These are phyloP conservation scores for Mercenaria mercenaria DNA, from an alignment of 1,140 invertebrate species.

Conservation along the genomic window DNA sequence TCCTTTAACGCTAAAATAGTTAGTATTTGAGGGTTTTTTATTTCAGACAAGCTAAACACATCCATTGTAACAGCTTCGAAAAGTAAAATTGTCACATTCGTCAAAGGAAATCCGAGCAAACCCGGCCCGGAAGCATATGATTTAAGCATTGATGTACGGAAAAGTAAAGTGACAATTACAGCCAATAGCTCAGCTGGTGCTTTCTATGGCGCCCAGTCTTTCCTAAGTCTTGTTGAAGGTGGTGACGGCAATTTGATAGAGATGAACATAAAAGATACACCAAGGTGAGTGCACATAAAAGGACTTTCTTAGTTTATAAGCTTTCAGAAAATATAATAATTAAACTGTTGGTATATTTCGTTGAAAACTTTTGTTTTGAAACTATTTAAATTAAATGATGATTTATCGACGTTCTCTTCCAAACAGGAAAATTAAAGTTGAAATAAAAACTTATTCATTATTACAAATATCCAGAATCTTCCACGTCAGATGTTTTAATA, in stretches of 20 bases:
- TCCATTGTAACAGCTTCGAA: too few species aligned
- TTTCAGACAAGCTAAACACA: conserved; percentile 1
- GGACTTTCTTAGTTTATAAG: background rate
- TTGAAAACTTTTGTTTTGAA: too few species aligned
- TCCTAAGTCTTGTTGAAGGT: conserved; percentile 35
- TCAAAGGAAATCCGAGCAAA: background rate
- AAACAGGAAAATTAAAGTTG: too few species aligned
- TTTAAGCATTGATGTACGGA: background rate
- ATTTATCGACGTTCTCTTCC: too few species aligned
- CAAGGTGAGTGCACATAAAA: conserved; percentile 32
- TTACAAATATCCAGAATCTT: too few species aligned
- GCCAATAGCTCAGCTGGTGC: background rate
- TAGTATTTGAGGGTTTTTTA: too few species aligned
- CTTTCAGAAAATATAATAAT: too few species aligned
- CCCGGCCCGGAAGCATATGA: conserved; percentile 7
- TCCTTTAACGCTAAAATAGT: too few species aligned
- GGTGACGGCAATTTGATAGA: background rate
- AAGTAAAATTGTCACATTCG: background rate
- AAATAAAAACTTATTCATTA: too few species aligned
- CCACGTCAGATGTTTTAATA: too few species aligned
- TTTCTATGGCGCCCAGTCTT: conserved; percentile 32
- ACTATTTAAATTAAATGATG: too few species aligned
- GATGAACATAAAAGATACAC: background rate
- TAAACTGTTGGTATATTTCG: too few species aligned
- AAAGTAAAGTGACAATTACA: background rate